Percentiles rank a stretch among this genome's conserved stretches.
Evolutionary conservation across 2,113 vertebrate genomes (phyloP).

Genomic region (Elephantulus edwardii): DNA sequence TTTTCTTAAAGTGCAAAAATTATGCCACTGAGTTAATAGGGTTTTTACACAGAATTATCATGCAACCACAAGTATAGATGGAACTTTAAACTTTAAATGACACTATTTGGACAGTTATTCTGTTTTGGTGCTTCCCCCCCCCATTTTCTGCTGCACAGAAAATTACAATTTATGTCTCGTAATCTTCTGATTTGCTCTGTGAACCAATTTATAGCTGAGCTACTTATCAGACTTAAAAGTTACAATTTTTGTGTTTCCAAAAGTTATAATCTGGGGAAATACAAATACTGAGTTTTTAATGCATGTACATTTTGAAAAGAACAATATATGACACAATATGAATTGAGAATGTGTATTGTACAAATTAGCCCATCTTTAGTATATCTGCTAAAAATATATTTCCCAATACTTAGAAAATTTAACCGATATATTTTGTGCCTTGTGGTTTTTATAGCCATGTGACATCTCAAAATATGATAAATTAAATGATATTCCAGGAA

Average conservation of each 20-base stretch:
- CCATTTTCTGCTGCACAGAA: slow-evolving; percentile 53
- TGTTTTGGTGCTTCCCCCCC: slow-evolving; percentile 52
- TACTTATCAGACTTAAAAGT: not conserved
- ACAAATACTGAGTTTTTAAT: not conserved
- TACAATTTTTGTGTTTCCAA: not conserved
- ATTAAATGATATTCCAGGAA: not conserved
- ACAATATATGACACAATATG: not conserved
- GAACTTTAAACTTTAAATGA: not conserved
- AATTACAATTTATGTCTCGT: slow-evolving; percentile 15
- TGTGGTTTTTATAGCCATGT: not conserved
- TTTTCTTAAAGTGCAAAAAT: slow-evolving; percentile 75
- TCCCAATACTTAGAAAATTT: not conserved
- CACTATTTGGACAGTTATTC: not conserved
- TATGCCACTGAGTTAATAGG: slow-evolving; percentile 60
- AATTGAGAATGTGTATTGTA: not conserved
- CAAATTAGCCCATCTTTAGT: not conserved
- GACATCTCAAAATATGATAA: slow-evolving; percentile 26
- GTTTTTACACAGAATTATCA: slow-evolving; percentile 60
- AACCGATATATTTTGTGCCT: not conserved
- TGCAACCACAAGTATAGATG: not conserved
- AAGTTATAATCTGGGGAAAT: not conserved
- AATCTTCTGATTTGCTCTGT: not conserved
- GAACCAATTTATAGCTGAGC: not conserved
- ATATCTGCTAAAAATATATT: not conserved
- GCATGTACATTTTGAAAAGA: slow-evolving; percentile 5